These are phyloP conservation scores for Dugesia japonica DNA, from an alignment of 2,888 invertebrate genomes.

Conservation along the genomic window DNA sequence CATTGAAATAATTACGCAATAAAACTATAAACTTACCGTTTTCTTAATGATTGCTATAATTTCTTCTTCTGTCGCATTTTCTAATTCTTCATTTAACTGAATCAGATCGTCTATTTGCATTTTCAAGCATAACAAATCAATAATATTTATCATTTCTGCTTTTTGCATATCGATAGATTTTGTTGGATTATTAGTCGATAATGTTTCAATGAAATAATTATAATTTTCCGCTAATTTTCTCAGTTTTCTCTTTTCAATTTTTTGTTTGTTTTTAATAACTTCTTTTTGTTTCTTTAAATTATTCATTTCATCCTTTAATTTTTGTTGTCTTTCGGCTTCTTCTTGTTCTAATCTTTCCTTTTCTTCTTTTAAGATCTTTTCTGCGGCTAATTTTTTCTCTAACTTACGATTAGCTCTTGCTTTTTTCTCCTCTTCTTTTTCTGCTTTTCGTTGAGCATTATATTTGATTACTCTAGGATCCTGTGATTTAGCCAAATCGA, in stretches of 20 bases:
- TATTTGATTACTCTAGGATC: constrained; percentile 66
- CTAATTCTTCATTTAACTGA: not conserved
- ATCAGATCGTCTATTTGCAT: constrained; percentile 45
- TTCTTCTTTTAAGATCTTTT: not conserved
- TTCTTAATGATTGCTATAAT: constrained; percentile 26
- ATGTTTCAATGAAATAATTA: constrained; percentile 72
- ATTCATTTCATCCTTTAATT: constrained; percentile 40
- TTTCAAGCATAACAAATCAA: constrained; percentile 53
- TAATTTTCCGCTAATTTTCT: constrained; percentile 45
- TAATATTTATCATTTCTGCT: constrained; percentile 51
- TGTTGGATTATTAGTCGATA: constrained; percentile 37
- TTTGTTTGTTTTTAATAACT: constrained; percentile 63
- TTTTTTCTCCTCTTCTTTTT: constrained; percentile 54
- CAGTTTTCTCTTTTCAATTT: constrained; percentile 63
- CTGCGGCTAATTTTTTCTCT: constrained; percentile 49
- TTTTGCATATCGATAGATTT: no score
- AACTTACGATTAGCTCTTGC: constrained; percentile 56
- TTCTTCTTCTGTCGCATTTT: not conserved
- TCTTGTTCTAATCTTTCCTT: constrained; percentile 20
- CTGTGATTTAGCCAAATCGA: constrained; percentile 77
- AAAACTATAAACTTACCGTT: not conserved
- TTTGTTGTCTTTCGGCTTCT: constrained; percentile 16
- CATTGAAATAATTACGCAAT: not conserved
- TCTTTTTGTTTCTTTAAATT: constrained; percentile 58
- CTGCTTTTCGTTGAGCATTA: constrained; percentile 47